phyloP scores from a whole-genome alignment of 2,797 vertebrate genomes.

The Pelochelys cantorii region DNA sequence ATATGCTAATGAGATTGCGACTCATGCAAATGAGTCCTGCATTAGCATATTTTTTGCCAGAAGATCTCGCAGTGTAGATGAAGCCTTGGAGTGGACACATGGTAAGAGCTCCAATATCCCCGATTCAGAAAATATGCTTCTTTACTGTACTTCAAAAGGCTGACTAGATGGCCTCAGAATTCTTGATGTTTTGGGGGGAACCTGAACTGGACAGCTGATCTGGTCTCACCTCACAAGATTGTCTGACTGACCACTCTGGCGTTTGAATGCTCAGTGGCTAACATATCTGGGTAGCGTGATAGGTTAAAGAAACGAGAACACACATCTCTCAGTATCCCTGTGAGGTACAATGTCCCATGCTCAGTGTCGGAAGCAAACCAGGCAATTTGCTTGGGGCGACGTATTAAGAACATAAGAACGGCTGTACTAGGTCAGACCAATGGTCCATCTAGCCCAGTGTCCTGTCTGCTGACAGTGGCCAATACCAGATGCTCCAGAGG shows the following conservation, averaged over 20 bases:
- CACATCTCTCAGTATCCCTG: neutral
- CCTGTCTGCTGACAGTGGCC: too few species aligned
- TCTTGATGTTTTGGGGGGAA: neutral
- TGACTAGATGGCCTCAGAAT: neutral
- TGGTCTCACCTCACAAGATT: neutral
- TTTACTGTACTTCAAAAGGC: accelerated
- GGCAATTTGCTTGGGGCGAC: neutral
- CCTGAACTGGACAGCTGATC: neutral
- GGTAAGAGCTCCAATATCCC: neutral
- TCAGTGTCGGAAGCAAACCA: neutral
- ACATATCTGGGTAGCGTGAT: neutral
- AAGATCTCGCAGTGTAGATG: too few species aligned
- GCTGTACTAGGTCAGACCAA: too few species aligned
- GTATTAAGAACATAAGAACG: neutral
- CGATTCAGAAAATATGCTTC: neutral
- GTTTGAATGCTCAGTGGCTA: neutral
- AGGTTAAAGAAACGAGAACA: neutral
- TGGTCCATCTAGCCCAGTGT: too few species aligned
- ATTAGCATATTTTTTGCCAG: too few species aligned
- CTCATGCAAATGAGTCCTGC: too few species aligned
- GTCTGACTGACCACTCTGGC: neutral
- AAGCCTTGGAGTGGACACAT: neutral
- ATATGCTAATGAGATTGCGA: too few species aligned
- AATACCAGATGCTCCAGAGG: too few species aligned
- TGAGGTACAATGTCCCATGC: neutral